Evolutionary conservation across 2,113 vertebrate species (phyloP), one percentile per base, ranked within the genome.

Genomic region (Malurus elegans): DNA sequence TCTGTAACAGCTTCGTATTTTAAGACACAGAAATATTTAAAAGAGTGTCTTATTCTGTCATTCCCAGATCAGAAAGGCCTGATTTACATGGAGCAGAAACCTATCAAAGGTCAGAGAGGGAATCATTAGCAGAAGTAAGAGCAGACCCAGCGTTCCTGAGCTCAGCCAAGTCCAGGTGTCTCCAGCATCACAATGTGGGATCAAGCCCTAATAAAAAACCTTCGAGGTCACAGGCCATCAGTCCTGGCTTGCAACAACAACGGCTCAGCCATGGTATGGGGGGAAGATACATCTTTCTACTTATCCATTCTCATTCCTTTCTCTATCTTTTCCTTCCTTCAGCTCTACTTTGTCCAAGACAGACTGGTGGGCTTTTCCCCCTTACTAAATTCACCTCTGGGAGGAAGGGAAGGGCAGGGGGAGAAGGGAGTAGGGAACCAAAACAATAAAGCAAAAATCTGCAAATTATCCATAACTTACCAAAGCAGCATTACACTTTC

Each of bases 351-450:
- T 50, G 19, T 38, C 32, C 16, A 65, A 61, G 31, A 42, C 23
- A 82, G 24, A 45, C 28, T 47, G 34, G 26, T 67, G 14, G 16
- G 26, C 9, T 6, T 64, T 83, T 32, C 3, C 23, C 6, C 8
- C 31, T 45, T 14, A 29, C 26, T 66, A 31, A 44, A 82, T 2
- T 31, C 62, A 69, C 4, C 24, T 79, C 29, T 0, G 2, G 26
- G 32, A 51, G 8, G 8, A 62, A 23, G 45, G 4, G 5, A 32
- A 34, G 31, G 31, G 38, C 38, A 38, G 9, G 2, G 8, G 6
- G 14, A 18, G 9, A 48, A 6, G 31, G 1, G 5, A 5, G 10
- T 24, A 29, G 34, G 28, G 4, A 8, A 14, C 4, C 6, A 65
- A 88, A 36, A 29, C 5, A 61, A 34, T 5, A 25, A 61, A 80